Percentiles rank a stretch among this genome's conserved stretches.
Evolutionary conservation across 2,113 vertebrate genomes (phyloP).

Genomic region (Tyto alba): DNA sequence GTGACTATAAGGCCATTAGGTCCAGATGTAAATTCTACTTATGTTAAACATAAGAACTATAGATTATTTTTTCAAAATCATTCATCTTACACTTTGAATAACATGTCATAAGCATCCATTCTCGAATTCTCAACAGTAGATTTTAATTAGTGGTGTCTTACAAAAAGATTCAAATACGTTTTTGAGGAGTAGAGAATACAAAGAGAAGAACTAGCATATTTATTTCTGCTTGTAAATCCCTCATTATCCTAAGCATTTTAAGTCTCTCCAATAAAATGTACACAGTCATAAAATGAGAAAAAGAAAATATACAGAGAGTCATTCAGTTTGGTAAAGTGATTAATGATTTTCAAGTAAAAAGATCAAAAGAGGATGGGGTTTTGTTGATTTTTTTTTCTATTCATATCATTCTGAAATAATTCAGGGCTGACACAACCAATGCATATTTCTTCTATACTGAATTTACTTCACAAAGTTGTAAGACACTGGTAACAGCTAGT

Average conservation of each 20-base stretch:
- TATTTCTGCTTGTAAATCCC: background rate
- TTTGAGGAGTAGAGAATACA: background rate
- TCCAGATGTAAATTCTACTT: background rate
- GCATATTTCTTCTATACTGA: background rate
- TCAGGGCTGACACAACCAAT: background rate
- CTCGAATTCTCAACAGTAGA: background rate
- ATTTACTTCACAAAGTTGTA: background rate
- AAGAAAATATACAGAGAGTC: rapidly evolving
- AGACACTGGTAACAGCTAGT: background rate
- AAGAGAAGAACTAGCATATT: background rate
- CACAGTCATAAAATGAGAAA: background rate
- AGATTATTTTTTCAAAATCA: background rate
- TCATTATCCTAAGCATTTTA: background rate
- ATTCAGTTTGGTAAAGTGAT: background rate
- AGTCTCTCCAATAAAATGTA: background rate
- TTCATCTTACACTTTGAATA: background rate
- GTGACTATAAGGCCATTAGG: background rate
- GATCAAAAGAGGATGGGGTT: background rate
- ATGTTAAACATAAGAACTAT: background rate
- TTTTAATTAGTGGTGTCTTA: background rate
- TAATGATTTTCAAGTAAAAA: background rate
- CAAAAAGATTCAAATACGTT: background rate
- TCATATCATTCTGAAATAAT: background rate
- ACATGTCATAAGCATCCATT: background rate
- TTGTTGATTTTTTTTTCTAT: background rate